Evolutionary conservation across 2,797 vertebrate species (phyloP).

Genomic region (Ataeniobius toweri): DNA sequence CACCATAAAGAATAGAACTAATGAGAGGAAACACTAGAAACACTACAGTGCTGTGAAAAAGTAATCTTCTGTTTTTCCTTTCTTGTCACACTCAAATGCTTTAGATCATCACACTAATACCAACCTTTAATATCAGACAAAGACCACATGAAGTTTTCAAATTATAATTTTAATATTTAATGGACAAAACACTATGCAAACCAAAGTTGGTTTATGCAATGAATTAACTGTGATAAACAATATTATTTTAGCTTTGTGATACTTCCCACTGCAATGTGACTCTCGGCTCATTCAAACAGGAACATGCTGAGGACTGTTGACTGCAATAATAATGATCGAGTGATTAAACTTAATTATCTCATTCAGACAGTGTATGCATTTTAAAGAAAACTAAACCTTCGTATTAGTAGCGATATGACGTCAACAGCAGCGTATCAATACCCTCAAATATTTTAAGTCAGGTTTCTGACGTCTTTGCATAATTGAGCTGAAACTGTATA

Average conservation of each 20-base stretch:
- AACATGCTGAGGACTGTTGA: background rate
- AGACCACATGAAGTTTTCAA: no score
- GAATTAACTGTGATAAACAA: no score
- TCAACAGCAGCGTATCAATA: background rate
- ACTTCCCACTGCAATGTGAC: background rate
- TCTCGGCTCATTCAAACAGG: background rate
- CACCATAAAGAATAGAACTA: background rate
- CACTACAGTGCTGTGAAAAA: background rate
- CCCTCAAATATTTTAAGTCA: background rate
- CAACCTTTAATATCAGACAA: no score
- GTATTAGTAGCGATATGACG: background rate
- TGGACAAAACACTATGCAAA: no score
- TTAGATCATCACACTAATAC: background rate
- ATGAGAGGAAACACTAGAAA: background rate
- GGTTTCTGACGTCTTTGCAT: background rate
- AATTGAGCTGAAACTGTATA: background rate
- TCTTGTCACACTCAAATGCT: background rate
- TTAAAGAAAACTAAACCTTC: background rate
- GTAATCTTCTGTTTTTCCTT: background rate
- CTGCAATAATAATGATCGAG: background rate
- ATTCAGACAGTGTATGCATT: background rate
- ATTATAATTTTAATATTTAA: no score
- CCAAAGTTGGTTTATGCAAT: no score
- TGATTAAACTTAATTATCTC: background rate
- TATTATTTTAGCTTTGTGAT: no score